Percentiles rank a stretch among this genome's conserved stretches.
Conservation (phyloP, 2,797 vertebrate genomes). For the Oryzias dopingdopingensis region DNA sequence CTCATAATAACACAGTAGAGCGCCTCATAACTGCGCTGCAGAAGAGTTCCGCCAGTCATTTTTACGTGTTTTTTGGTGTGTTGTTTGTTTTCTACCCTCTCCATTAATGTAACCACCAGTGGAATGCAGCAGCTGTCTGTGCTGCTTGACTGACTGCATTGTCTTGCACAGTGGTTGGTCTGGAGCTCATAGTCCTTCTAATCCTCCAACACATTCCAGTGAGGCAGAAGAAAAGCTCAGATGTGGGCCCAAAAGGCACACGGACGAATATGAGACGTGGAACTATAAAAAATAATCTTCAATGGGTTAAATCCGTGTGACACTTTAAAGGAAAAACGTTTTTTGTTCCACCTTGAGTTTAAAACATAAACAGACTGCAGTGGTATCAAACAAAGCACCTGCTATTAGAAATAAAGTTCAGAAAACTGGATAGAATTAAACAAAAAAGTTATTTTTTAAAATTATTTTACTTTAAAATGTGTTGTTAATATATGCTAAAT, state of each 20-base stretch:
- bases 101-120: constrained; percentile 5
- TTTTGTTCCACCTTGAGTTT: no score
- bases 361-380: no score
- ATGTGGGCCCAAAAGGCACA: constrained; percentile 12
- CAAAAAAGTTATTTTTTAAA: no score
- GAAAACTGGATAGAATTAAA: no score
- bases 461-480: no score
- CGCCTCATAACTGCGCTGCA: not conserved
- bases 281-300: not conserved
- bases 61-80: not conserved
- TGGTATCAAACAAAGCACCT: no score
- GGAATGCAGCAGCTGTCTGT: constrained; percentile 52
- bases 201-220: constrained; percentile 56
- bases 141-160: constrained; percentile 44
- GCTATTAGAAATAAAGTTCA: no score
- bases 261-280: not conserved
- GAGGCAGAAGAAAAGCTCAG: constrained; percentile 6
- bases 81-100: not conserved
- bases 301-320: not conserved
- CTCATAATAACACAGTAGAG: not conserved
- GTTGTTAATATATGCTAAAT: no score
- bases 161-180: constrained; percentile 54
- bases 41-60: not conserved
- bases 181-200: constrained; percentile 25
- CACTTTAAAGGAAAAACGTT: not conserved